These are phyloP conservation scores for Mormyrops attenuatus DNA, from an alignment of 2,797 vertebrate species.

Conservation along the genomic window DNA sequence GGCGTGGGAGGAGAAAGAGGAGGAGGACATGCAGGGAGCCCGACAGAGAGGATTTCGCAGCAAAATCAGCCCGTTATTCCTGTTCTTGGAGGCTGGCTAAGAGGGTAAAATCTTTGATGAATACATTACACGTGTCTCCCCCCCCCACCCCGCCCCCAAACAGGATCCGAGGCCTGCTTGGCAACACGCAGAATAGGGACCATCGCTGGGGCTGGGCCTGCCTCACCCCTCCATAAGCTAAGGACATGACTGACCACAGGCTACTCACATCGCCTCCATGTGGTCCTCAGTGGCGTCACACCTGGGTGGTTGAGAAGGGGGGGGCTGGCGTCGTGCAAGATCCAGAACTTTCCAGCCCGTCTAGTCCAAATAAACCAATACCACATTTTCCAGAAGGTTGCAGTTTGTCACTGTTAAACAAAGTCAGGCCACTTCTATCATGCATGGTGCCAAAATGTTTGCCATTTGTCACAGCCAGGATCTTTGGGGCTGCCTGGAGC, in stretches of 20 bases:
- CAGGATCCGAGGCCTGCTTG: constrained; percentile 25
- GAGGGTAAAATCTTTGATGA: constrained; percentile 21
- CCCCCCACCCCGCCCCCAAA: constrained; percentile 35
- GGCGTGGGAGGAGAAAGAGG: constrained; percentile 21
- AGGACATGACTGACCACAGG: background rate
- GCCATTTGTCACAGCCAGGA: background rate
- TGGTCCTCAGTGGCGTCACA: constrained; percentile 19
- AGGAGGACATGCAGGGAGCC: background rate
- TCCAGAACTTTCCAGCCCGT: background rate
- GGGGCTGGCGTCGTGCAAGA: background rate
- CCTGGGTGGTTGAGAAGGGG: background rate
- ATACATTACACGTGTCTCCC: background rate
- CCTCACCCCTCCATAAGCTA: background rate
- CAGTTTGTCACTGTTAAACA: background rate
- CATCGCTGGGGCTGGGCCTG: constrained; percentile 5
- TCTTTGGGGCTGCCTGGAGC: background rate
- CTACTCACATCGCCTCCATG: constrained; percentile 4
- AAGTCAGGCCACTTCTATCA: background rate
- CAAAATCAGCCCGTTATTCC: background rate
- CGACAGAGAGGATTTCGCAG: background rate
- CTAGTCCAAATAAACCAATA: background rate
- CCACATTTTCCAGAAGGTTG: constrained; percentile 11
- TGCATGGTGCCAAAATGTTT: background rate
- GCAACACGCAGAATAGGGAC: constrained; percentile 23
- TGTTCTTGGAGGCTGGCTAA: background rate